Evolutionary conservation across 2,797 vertebrate species (phyloP).

Genomic region (Zalophus californianus): DNA sequence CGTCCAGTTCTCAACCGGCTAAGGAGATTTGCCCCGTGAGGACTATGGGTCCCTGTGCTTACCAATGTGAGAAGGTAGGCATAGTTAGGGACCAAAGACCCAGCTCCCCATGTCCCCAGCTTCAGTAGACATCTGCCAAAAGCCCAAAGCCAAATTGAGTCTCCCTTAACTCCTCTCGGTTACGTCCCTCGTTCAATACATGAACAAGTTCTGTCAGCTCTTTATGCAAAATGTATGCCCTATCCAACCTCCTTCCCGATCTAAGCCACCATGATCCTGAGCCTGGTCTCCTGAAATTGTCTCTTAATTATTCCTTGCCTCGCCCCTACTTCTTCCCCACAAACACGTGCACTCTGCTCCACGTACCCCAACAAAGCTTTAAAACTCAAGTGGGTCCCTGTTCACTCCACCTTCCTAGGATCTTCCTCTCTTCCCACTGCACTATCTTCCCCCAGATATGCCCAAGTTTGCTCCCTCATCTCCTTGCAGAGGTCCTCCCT

Average conservation of each 20-base stretch:
- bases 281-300: not conserved
- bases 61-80: not conserved
- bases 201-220: not conserved
- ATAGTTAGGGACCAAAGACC: not conserved
- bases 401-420: not conserved
- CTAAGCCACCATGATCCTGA: not conserved
- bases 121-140: not conserved
- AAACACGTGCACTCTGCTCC: accelerated
- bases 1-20: not conserved
- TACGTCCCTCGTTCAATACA: accelerated
- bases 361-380: not conserved
- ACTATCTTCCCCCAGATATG: accelerated
- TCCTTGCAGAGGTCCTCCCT: not conserved
- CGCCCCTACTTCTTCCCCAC: not conserved
- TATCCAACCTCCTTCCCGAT: not conserved
- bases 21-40: not conserved
- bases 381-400: not conserved
- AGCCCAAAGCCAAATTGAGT: not conserved
- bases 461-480: not conserved
- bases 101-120: not conserved
- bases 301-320: not conserved
- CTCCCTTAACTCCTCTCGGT: not conserved
- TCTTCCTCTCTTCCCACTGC: not conserved
- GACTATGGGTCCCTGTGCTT: not conserved
- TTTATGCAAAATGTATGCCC: not conserved